phyloP scores from a whole-genome alignment of 1,140 invertebrate species.

The Aphis craccivora region DNA sequence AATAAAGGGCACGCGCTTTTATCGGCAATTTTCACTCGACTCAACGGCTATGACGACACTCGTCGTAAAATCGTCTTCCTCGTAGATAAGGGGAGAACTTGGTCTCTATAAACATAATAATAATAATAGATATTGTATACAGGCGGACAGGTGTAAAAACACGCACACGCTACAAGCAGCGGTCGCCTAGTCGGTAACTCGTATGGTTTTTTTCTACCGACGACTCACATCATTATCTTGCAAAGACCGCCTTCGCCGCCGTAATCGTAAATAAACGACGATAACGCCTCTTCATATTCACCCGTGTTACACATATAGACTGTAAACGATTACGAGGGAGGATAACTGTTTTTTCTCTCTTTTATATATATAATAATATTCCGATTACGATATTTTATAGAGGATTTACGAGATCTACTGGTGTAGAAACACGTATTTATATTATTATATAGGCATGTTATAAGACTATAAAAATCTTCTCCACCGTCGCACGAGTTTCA shows the following conservation, averaged over 20 bases:
- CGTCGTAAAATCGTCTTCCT: conserved; percentile 1
- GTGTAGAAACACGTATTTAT: not conserved
- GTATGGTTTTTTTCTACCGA: not conserved
- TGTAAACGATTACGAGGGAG: not conserved
- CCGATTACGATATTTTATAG: not conserved
- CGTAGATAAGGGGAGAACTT: not conserved
- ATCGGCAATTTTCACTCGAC: conserved; percentile 38
- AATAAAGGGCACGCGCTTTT: not conserved
- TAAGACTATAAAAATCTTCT: not conserved
- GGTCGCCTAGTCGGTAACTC: not conserved
- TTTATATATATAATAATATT: not conserved
- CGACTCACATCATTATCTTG: not conserved
- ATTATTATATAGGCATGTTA: not conserved
- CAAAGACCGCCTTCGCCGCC: not conserved
- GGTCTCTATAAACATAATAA: not conserved
- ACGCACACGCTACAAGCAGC: not conserved
- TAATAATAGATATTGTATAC: not conserved
- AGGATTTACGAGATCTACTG: not conserved
- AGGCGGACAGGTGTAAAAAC: not conserved
- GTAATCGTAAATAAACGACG: conserved; percentile 12
- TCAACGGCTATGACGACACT: not conserved
- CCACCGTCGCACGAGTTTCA: not conserved
- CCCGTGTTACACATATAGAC: not conserved
- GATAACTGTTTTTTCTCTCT: not conserved
- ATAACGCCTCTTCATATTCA: not conserved